phyloP scores from a whole-genome alignment of 1,140 invertebrate species.

The Drosophila willistoni region DNA sequence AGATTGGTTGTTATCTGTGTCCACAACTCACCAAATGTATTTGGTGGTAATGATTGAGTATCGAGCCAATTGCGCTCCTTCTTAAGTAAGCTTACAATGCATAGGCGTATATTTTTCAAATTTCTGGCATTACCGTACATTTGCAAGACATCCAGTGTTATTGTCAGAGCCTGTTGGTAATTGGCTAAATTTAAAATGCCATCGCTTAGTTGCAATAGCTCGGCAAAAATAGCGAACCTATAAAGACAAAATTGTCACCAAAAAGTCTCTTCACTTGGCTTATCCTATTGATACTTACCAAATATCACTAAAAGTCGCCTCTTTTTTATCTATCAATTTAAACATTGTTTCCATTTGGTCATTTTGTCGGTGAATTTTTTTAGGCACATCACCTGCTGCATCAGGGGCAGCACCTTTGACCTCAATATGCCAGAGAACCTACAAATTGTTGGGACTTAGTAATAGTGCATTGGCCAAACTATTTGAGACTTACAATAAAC shows the following conservation, averaged over 20 bases:
- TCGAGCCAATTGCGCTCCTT: constrained; percentile 38
- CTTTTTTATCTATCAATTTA: constrained; percentile 46
- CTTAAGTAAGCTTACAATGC: constrained; percentile 40
- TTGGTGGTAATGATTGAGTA: constrained; percentile 19
- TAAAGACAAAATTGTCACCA: not conserved
- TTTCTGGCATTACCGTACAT: constrained; percentile 59
- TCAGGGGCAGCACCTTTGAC: not conserved
- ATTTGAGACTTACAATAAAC: constrained; percentile 55
- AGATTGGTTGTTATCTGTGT: constrained; percentile 52
- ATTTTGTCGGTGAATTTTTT: constrained; percentile 39
- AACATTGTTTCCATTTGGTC: constrained; percentile 63
- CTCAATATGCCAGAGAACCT: constrained; percentile 59
- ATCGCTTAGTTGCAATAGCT: constrained; percentile 51
- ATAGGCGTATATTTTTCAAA: constrained; percentile 53
- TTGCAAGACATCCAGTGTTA: constrained; percentile 42
- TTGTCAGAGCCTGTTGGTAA: constrained; percentile 46
- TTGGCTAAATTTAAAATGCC: constrained; percentile 56
- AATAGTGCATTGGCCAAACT: not conserved
- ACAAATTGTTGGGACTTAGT: not conserved
- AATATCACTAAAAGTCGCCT: constrained; percentile 58
- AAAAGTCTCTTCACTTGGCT: not conserved
- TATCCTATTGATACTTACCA: constrained; percentile 44
- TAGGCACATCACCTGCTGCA: constrained; percentile 24
- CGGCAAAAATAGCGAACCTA: constrained; percentile 68
- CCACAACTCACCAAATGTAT: constrained; percentile 50